Evolutionary conservation across 2,797 vertebrate genomes (phyloP).

Genomic region (Allobates femoralis): DNA sequence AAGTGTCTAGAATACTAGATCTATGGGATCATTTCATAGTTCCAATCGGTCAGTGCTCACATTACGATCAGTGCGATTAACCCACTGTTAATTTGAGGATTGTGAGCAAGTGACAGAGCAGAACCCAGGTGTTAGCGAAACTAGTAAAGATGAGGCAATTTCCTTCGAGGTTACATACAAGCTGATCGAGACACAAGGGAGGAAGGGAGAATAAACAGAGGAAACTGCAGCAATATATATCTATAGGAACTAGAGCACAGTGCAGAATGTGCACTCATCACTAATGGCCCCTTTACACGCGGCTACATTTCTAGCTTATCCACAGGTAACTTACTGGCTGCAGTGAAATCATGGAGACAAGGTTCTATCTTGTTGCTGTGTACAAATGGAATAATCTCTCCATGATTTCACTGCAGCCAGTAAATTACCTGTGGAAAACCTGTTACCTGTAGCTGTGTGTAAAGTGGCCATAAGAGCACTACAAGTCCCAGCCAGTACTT

Average conservation of each 20-base stretch:
- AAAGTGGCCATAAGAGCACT: background rate
- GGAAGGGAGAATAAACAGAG: background rate
- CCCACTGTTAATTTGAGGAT: background rate
- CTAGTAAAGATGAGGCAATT: conserved; percentile 46
- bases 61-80: background rate
- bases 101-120: background rate
- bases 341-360: too few relatives aligned
- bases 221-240: background rate
- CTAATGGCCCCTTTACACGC: too few relatives aligned
- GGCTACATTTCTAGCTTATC: too few relatives aligned
- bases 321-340: too few relatives aligned
- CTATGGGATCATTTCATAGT: background rate
- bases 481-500: background rate
- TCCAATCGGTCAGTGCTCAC: background rate
- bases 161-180: conserved; percentile 25
- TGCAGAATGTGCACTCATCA: background rate
- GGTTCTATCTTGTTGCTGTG: too few relatives aligned
- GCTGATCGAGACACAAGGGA: background rate
- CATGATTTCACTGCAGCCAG: too few relatives aligned
- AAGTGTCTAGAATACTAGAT: too few relatives aligned
- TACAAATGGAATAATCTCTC: too few relatives aligned
- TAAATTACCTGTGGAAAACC: too few relatives aligned
- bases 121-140: background rate
- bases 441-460: too few relatives aligned
- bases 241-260: background rate